Evolutionary conservation across 2,888 invertebrate species (phyloP).

Genomic region (Pterostichus madidus): DNA sequence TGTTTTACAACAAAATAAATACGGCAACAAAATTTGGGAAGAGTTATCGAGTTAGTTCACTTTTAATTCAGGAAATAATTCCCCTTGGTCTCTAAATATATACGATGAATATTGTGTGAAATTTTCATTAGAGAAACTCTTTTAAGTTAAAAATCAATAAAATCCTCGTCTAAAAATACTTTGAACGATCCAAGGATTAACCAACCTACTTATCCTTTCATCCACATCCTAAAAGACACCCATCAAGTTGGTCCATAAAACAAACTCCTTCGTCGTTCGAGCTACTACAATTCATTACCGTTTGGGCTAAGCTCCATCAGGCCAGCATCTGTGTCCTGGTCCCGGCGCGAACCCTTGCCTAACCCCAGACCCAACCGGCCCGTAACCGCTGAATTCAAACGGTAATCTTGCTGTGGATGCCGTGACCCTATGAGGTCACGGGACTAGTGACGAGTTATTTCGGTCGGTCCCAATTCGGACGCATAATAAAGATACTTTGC

Average conservation of each 20-base stretch:
- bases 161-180: neutral
- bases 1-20: too few relatives aligned
- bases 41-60: too few relatives aligned
- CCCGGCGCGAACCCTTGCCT: constrained; percentile 2
- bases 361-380: neutral
- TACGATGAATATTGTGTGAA: too few relatives aligned
- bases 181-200: neutral
- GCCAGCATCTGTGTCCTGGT: constrained; percentile 3
- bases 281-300: constrained; percentile 27
- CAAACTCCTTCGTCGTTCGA: neutral
- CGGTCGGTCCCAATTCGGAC: too few relatives aligned
- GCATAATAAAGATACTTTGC: too few relatives aligned
- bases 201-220: constrained; percentile 18
- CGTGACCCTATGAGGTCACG: constrained; percentile 1
- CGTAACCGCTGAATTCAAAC: constrained; percentile 21
- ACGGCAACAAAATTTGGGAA: too few relatives aligned
- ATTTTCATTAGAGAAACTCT: too few relatives aligned
- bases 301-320: constrained; percentile 23
- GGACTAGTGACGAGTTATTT: neutral
- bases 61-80: too few relatives aligned
- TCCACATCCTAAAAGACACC: constrained; percentile 10
- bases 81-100: too few relatives aligned
- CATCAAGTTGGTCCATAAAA: constrained; percentile 30
- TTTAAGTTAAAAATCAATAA: too few relatives aligned
- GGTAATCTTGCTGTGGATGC: constrained; percentile 19